Conservation (phyloP, 2,888 invertebrate species). For the Physocephala rufipes region DNA sequence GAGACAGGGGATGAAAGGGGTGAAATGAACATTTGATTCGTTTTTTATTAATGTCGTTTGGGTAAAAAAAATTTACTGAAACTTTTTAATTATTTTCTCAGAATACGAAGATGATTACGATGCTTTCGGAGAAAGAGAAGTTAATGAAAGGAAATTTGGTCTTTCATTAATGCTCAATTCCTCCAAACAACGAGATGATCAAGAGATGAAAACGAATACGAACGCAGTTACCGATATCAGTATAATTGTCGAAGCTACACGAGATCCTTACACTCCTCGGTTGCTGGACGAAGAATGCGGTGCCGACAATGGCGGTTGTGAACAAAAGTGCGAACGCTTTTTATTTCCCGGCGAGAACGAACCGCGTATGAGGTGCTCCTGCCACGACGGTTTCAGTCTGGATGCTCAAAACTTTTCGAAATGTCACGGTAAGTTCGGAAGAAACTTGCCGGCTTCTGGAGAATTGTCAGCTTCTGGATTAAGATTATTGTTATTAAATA, state of each 20-base stretch:
- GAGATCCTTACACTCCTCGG: conserved; percentile 57
- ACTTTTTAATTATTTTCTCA: conserved; percentile 6
- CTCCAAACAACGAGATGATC: conserved; percentile 2
- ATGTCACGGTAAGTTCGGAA: conserved; percentile 58
- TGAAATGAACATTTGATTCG: too few relatives aligned
- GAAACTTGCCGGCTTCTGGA: too few relatives aligned
- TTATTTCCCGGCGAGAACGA: conserved; percentile 62
- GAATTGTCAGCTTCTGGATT: background rate
- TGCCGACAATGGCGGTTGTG: conserved; percentile 66
- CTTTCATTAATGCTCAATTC: background rate
- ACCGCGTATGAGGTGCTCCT: conserved; percentile 61
- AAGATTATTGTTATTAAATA: background rate
- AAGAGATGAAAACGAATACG: background rate
- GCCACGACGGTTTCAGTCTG: conserved; percentile 65
- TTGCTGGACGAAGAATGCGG: conserved; percentile 62
- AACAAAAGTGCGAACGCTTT: conserved; percentile 66
- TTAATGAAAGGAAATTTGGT: conserved; percentile 25
- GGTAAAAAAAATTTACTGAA: background rate
- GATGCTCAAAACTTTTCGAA: conserved; percentile 64
- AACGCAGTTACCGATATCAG: conserved; percentile 36
- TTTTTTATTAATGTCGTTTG: too few relatives aligned
- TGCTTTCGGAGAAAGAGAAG: conserved; percentile 45
- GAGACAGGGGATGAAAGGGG: conserved; percentile 42
- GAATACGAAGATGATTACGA: conserved; percentile 42
- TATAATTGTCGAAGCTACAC: conserved; percentile 50